A percentile compares a stretch with the other conserved stretches of the same genome.
These are phyloP conservation scores for Andrena cerasifolii DNA, from an alignment of 1,140 invertebrate genomes.

Conservation along the genomic window DNA sequence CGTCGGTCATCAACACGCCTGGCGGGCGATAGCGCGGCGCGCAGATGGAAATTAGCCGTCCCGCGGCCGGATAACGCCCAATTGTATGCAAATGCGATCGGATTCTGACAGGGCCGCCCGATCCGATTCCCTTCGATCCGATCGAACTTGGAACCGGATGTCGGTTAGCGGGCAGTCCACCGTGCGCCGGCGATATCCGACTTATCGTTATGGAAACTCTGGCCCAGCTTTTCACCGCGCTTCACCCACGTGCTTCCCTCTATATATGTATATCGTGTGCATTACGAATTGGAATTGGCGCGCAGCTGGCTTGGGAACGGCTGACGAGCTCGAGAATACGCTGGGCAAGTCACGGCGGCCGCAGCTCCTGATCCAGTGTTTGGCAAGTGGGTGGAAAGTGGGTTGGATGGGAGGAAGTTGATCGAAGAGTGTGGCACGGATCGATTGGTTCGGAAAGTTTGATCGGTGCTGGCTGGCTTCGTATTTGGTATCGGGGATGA, in stretches of 20 bases:
- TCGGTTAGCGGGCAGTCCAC: slow-evolving; percentile 7
- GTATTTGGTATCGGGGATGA: not conserved
- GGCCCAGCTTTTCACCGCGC: slow-evolving; percentile 25
- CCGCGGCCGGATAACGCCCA: slow-evolving; percentile 53
- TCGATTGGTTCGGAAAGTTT: slow-evolving; percentile 2
- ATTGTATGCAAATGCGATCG: slow-evolving; percentile 69
- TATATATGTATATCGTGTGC: too few relatives aligned
- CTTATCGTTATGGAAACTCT: slow-evolving; percentile 58
- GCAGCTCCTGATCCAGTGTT: not conserved
- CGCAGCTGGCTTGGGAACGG: not conserved
- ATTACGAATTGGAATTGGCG: not conserved
- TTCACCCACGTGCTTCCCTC: not conserved
- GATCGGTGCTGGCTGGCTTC: not conserved
- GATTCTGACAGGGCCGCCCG: slow-evolving; percentile 53
- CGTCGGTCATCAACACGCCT: slow-evolving; percentile 34
- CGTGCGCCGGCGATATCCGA: slow-evolving; percentile 22
- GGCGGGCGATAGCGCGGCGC: slow-evolving; percentile 32
- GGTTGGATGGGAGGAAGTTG: too few relatives aligned
- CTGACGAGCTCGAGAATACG: not conserved
- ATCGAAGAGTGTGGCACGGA: not conserved
- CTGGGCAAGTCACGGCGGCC: not conserved
- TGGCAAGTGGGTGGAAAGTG: not conserved
- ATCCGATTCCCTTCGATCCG: slow-evolving; percentile 35
- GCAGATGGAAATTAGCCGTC: slow-evolving; percentile 60
- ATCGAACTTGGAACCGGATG: slow-evolving; percentile 49